phyloP scores from a whole-genome alignment of 2,113 vertebrate species.

The Litocranius walleri region DNA sequence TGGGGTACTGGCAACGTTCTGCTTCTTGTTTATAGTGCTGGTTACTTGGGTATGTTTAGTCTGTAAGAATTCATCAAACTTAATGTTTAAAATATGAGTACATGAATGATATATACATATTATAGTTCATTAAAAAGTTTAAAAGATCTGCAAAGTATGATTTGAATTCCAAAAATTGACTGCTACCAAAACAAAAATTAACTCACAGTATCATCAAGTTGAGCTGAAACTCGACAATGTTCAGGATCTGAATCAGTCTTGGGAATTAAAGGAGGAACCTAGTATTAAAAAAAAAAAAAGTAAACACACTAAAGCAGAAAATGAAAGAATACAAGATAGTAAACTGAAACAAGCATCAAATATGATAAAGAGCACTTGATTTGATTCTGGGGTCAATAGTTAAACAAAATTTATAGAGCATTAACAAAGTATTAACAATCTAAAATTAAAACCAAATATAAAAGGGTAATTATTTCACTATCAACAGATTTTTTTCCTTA shows the following conservation, averaged over 20 bases:
- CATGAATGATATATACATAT: background rate
- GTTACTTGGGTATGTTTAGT: background rate
- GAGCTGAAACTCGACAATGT: conserved; percentile 95
- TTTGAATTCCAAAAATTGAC: background rate
- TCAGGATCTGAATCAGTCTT: conserved; percentile 95
- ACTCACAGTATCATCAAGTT: conserved; percentile 98
- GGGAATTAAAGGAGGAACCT: conserved; percentile 94
- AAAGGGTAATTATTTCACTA: background rate
- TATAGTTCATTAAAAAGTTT: background rate
- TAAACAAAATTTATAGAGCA: background rate
- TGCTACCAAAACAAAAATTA: conserved; percentile 10
- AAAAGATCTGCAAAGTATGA: background rate
- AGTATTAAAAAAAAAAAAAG: conserved; percentile 22
- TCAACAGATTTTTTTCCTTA: background rate
- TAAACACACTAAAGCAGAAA: background rate
- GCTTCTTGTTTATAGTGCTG: background rate
- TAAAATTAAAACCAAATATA: background rate
- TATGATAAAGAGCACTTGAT: background rate
- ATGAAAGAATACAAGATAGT: background rate
- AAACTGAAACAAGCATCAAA: background rate
- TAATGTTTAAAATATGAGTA: background rate
- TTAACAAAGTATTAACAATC: background rate
- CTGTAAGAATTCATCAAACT: background rate
- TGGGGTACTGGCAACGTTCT: background rate
- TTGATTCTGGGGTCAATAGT: background rate